Evolutionary conservation across 2,113 vertebrate genomes (phyloP).

Genomic region (Pelmatolapia mariae): DNA sequence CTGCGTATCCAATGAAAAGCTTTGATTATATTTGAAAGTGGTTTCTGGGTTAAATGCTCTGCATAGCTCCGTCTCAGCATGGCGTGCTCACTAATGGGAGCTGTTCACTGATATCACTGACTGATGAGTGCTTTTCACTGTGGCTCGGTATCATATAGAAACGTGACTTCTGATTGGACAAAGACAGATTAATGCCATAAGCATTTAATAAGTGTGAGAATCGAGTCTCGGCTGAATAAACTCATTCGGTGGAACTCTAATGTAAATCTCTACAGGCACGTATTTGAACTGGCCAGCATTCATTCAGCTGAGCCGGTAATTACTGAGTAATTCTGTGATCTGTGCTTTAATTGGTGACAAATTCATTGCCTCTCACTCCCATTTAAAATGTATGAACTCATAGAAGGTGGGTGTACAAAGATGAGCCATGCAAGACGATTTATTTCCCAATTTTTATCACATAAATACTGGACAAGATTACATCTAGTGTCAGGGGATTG

Average conservation of each 20-base stretch:
- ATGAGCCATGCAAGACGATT: background rate
- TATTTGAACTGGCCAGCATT: background rate
- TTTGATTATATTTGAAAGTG: background rate
- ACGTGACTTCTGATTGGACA: constrained; percentile 12
- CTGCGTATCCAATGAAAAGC: background rate
- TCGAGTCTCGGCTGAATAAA: constrained; percentile 11
- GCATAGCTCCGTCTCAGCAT: background rate
- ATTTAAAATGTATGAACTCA: constrained; percentile 9
- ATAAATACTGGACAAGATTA: constrained; percentile 27
- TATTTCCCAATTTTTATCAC: background rate
- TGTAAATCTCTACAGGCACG: constrained; percentile 1
- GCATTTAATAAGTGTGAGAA: constrained; percentile 51
- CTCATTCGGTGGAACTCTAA: background rate
- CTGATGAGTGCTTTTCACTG: background rate
- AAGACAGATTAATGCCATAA: constrained; percentile 27
- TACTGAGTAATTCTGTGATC: constrained; percentile 11
- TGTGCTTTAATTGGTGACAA: constrained; percentile 6
- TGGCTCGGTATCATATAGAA: background rate
- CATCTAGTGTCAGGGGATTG: constrained; percentile 1
- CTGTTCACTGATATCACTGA: background rate
- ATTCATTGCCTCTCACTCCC: background rate
- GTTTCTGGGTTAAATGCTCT: background rate
- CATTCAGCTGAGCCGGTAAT: constrained; percentile 38
- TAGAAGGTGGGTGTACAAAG: background rate
- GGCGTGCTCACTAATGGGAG: background rate